Evolutionary conservation across 1,140 invertebrate species (phyloP).

Genomic region (Aplysia californica): DNA sequence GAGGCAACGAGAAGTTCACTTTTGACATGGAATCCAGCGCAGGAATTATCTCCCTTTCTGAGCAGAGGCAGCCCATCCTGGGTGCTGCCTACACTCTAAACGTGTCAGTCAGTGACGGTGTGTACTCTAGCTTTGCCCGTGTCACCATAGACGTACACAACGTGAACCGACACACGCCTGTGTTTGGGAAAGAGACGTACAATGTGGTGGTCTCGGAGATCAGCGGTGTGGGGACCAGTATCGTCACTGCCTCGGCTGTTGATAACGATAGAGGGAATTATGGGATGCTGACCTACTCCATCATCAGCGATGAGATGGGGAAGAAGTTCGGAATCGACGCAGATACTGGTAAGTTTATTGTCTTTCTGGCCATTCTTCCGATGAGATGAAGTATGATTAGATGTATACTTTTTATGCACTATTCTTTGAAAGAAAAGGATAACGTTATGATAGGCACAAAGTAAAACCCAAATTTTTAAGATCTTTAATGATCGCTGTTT

Average conservation of each 20-base stretch:
- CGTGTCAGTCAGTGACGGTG: conserved; percentile 66
- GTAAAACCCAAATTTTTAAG: too few relatives aligned
- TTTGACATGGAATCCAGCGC: conserved; percentile 82
- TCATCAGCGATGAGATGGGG: conserved; percentile 81
- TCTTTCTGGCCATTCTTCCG: not conserved
- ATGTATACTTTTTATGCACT: too few relatives aligned
- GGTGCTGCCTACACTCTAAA: conserved; percentile 67
- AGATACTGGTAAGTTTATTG: conserved; percentile 67
- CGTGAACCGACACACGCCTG: conserved; percentile 83
- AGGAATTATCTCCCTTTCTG: conserved; percentile 76
- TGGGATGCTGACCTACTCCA: conserved; percentile 82
- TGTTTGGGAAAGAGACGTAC: conserved; percentile 80
- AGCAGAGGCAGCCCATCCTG: conserved; percentile 76
- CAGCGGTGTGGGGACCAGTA: conserved; percentile 60
- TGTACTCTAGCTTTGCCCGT: conserved; percentile 68
- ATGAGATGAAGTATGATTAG: too few relatives aligned
- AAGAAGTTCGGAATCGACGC: conserved; percentile 85
- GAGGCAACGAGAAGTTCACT: conserved; percentile 85
- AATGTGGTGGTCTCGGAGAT: conserved; percentile 72
- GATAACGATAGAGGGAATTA: conserved; percentile 86
- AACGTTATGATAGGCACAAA: too few relatives aligned
- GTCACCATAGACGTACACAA: conserved; percentile 77
- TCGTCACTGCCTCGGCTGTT: conserved; percentile 73
- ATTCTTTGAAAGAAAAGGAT: too few relatives aligned
- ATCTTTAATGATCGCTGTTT: too few relatives aligned